phyloP scores from a whole-genome alignment of 2,888 invertebrate species.

The Tortrix viridana region DNA sequence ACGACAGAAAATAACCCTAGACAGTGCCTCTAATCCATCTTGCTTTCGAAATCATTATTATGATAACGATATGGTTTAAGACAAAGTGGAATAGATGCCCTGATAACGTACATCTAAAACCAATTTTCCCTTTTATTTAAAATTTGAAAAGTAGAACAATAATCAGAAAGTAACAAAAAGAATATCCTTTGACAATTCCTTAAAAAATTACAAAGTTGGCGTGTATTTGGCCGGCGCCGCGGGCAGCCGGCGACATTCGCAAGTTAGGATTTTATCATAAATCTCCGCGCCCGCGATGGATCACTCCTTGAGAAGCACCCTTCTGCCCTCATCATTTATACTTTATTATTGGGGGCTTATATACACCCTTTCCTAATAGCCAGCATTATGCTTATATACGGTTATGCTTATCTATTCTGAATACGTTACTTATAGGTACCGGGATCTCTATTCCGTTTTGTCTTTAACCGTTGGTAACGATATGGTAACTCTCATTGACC shows the following conservation, averaged over 20 bases:
- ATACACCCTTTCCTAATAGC: conserved; percentile 50
- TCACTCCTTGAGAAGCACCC: conserved; percentile 52
- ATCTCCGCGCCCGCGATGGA: conserved; percentile 64
- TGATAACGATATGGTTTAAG: too few species aligned
- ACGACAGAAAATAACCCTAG: too few species aligned
- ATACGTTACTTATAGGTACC: neutral
- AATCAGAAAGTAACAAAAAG: neutral
- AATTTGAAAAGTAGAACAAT: too few species aligned
- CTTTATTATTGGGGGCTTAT: conserved; percentile 67
- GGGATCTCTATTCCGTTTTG: too few species aligned
- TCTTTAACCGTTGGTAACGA: too few species aligned
- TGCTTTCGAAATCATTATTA: too few species aligned
- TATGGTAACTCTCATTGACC: too few species aligned
- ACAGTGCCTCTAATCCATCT: too few species aligned
- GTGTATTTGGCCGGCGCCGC: conserved; percentile 19
- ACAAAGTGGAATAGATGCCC: too few species aligned
- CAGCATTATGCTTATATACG: conserved; percentile 10
- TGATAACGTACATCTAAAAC: too few species aligned
- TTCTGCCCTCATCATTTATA: conserved; percentile 60
- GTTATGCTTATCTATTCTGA: conserved; percentile 8
- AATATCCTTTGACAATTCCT: conserved; percentile 5
- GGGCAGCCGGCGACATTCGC: conserved; percentile 58
- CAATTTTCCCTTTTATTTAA: too few species aligned
- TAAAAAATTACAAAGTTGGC: conserved; percentile 21
- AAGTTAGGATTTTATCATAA: conserved; percentile 70